Conservation (phyloP, 1,140 invertebrate species). For the Leptopilina boulardi region DNA sequence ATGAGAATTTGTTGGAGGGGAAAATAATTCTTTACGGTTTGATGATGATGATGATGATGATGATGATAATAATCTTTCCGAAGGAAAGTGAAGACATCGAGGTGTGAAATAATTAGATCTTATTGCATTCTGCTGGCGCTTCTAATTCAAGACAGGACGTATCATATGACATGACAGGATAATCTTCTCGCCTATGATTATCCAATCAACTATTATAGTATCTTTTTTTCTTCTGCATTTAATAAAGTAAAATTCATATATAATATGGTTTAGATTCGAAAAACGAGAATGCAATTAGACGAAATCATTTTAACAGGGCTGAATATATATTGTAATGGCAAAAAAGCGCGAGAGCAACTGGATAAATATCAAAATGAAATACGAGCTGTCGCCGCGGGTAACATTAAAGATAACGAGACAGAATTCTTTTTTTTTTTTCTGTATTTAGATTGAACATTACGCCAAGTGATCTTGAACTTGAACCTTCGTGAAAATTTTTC, state of each 20-base stretch:
- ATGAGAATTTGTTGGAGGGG: not conserved
- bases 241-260: not conserved
- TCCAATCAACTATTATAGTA: slow-evolving; percentile 16
- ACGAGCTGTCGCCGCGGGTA: slow-evolving; percentile 28
- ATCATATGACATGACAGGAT: slow-evolving; percentile 28
- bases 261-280: not conserved
- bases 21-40: not conserved
- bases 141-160: slow-evolving; percentile 29
- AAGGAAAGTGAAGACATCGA: slow-evolving; percentile 24
- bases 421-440: not conserved
- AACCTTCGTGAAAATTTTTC: slow-evolving; percentile 6
- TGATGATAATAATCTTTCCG: not conserved
- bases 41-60: too few relatives aligned
- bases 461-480: slow-evolving; percentile 30
- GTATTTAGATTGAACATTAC: slow-evolving; percentile 34
- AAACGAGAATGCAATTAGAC: slow-evolving; percentile 22
- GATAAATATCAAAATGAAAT: slow-evolving; percentile 32
- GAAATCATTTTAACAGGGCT: slow-evolving; percentile 11
- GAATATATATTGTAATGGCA: not conserved
- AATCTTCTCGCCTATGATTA: slow-evolving; percentile 33
- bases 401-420: slow-evolving; percentile 32
- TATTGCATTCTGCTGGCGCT: slow-evolving; percentile 13
- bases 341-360: slow-evolving; percentile 15
- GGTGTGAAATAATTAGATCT: slow-evolving; percentile 32
- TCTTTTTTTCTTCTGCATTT: not conserved